Percentiles rank a stretch among this genome's conserved stretches.
phyloP scores from a whole-genome alignment of 2,888 invertebrate species.

The Camponotus fellah region DNA sequence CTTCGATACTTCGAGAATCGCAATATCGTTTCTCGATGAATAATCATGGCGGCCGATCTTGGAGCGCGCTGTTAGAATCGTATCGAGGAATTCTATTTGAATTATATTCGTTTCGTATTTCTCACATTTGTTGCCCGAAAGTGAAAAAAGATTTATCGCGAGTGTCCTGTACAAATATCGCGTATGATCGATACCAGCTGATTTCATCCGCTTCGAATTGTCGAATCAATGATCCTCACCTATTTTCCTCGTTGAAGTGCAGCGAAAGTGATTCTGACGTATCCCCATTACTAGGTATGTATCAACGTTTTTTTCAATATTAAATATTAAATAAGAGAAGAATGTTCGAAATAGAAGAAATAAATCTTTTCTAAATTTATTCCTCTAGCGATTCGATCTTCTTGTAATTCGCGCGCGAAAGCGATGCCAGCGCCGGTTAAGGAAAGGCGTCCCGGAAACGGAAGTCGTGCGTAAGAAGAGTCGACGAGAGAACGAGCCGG shows the following conservation, averaged over 20 bases:
- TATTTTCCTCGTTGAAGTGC: background rate
- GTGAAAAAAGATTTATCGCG: too few relatives aligned
- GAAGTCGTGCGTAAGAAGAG: slow-evolving; percentile 38
- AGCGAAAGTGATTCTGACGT: background rate
- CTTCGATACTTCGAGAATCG: background rate
- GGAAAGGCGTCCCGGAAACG: slow-evolving; percentile 24
- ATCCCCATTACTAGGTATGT: background rate
- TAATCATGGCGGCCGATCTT: background rate
- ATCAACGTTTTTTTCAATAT: background rate
- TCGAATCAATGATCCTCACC: background rate
- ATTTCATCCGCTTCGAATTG: background rate
- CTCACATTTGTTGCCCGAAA: background rate
- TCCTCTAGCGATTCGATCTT: background rate
- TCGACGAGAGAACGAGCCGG: background rate
- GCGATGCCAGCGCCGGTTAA: background rate
- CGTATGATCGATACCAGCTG: background rate
- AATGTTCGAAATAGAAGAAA: background rate
- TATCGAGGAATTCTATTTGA: background rate
- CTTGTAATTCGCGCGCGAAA: background rate
- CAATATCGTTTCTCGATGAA: background rate
- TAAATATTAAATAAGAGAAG: background rate
- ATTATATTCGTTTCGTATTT: background rate
- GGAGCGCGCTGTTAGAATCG: background rate
- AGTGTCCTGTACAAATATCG: background rate
- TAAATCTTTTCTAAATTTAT: background rate